Conservation (phyloP, 2,888 invertebrate species). For the Serrognathus titanus region DNA sequence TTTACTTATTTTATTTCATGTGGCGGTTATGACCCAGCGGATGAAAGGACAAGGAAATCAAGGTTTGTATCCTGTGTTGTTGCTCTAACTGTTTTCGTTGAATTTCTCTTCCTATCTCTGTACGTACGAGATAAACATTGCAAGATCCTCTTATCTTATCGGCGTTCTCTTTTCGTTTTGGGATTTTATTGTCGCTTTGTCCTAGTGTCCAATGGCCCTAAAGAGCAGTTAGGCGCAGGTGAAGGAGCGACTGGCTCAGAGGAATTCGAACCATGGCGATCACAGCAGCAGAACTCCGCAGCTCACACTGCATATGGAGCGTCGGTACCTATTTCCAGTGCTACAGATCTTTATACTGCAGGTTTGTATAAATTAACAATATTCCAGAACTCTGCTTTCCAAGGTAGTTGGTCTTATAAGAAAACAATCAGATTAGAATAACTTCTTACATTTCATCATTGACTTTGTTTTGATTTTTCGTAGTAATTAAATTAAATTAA, state of each 20-base stretch:
- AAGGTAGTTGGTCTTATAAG: too few species aligned
- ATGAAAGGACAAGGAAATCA: conserved; percentile 85
- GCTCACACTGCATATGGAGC: conserved; percentile 49
- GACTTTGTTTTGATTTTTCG: too few species aligned
- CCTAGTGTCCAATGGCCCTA: conserved; percentile 72
- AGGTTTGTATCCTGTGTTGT: conserved; percentile 51
- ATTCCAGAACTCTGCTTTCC: too few species aligned
- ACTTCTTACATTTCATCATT: too few species aligned
- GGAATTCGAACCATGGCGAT: conserved; percentile 77
- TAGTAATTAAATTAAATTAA: too few species aligned
- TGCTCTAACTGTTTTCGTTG: too few species aligned
- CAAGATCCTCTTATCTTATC: conserved; percentile 5
- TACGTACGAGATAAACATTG: neutral
- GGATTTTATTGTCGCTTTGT: neutral
- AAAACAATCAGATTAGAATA: too few species aligned
- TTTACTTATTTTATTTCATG: conserved; percentile 58
- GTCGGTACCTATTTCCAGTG: conserved; percentile 61
- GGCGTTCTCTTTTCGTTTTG: neutral
- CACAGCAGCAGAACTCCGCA: conserved; percentile 60
- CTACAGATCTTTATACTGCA: conserved; percentile 70
- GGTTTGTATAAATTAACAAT: conserved; percentile 26
- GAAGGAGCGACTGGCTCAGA: conserved; percentile 53
- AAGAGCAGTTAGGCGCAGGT: conserved; percentile 73
- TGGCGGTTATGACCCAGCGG: conserved; percentile 59
- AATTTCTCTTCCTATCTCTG: conserved; percentile 2